Evolutionary conservation across 2,888 invertebrate genomes (phyloP), one percentile per base, ranked within the genome.

Genomic region (Oscheius myriophilus): DNA sequence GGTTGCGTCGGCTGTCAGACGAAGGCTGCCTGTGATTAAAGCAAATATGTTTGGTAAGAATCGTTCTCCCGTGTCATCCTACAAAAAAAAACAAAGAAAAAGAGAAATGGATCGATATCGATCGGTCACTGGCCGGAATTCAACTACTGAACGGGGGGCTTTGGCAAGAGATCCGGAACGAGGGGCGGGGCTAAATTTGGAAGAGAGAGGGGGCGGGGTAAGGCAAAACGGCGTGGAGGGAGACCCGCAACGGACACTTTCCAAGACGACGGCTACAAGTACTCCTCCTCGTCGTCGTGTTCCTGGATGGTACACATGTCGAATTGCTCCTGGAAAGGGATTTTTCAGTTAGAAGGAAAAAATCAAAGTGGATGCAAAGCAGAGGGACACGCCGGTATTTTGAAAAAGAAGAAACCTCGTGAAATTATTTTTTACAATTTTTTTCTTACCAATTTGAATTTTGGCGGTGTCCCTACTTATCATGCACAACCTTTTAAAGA

Each of bases 251-350:
- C 25, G 42, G 49, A 49, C n/a, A 18, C 14, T n/a, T n/a, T n/a
- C 43, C 45, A 46, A n/a, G 16, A 16, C 9, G 43, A 21, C 21
- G 11, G 61, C 49, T 61, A 61, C 33, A 61, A 46, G 46, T 61
- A 61, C 49, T 61, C 61, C 49, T 68, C 68, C 51, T 70, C 70
- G 45, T 68, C 68, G 33, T 69, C 69, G 53, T 69, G 69, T 39
- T 70, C 70, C 45, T 58, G 70, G 14, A 70, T 70, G 25, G 70
- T 70, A 65, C 70, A 70, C 70, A 70, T 70, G 25, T 70, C 70
- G 61, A 70, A 70, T 43, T 65, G 57, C 12, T 63, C 65, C 69
- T 69, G 69, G 14, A 69, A 69, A 43, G 16, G 26, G 39, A 55
- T 16, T n/a, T 6, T 18, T 52, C 12, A 54, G 12, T 25, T 2